Evolutionary conservation across 2,888 invertebrate genomes (phyloP), one percentile per base, ranked within the genome.

Genomic region (Xylota segnis): DNA sequence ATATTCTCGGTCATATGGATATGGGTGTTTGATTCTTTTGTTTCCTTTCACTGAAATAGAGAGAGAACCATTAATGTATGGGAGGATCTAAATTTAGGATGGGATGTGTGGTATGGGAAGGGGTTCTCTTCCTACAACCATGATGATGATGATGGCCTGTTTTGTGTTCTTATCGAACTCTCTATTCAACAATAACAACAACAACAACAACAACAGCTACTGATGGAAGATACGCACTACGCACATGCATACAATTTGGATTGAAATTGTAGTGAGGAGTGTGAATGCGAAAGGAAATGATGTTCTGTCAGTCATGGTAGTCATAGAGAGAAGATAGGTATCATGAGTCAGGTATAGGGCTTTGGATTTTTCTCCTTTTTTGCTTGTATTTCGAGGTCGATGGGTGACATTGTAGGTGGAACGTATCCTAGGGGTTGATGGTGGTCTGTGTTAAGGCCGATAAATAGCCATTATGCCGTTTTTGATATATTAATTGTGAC

Each of bases 1-100:
- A 91, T 91, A 90, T 91, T 90, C 91, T 90, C 90, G 90, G 91
- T 91, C 91, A 91, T 88, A 88, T 89, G 91, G 90, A 90, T 91
- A 90, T 90, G 90, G 91, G 90, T 90, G 90, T 90, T 88, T 90
- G 77, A 82, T 81, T 77, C 81, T 84, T 84, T 81, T 84, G 84
- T 84, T 84, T 79, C 79, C 72, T 76, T 81, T 86, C 45, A 37
- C 52, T 77, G 37, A 79, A 77, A 81, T 76, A 81, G 82, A 76
- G 77, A 77, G 83, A 87, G 87, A 87, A 87, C 88, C 88, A 88
- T 88, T 88, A 86, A 87, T 88, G 87, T 87, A 86, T 88, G 88
- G 88, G 88, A 88, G 88, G 88, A 88, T 88, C 88, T 88, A 88
- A 86, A 87, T 87, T 86, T 86, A 86, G 86, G 82, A 82, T 70